Base-by-base conservation (phyloP, 2,797 vertebrate genomes). In the Borostomias antarcticus region DNA sequence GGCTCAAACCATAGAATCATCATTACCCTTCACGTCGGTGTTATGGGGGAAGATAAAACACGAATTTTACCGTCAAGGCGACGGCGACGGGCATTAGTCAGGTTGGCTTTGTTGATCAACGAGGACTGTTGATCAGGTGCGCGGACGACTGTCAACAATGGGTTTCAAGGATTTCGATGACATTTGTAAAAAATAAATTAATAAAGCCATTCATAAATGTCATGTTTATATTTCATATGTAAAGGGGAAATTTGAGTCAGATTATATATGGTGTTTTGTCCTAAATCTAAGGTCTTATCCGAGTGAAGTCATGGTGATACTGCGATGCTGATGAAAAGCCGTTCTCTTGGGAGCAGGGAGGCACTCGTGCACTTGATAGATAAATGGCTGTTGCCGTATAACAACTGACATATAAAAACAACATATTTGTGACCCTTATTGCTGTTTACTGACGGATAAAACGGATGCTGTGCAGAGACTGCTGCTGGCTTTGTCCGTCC, bases 1-100 rank as follows among this genome's bases (percentile, higher is more conserved):
- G 66, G 54, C 59, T 59, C 77, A 69, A 28, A 64, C 29, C 19
- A 25, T 56, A 58, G 57, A 50, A 56, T 59, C 73, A 60, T 72
- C 56, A 47, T 40, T 73, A 74, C 72, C 61, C 23, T 33, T 56
- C 78, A 69, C 52, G 15, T 54, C 72, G 62, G 11, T 67, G 72
- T 73, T 35, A 69, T 73, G 72, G 59, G n/a, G 63, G n/a, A 51
- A 60, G 65, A 69, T 64, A 5, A 63, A 11, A 4, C 66, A 50
- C 25, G 26, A 19, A 4, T 29, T 11, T 43, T 25, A 8, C 15
- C 15, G n/a, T n/a, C 15, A 56, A 56, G 5, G 13, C 37, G 15
- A 17, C 15, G 40, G n/a, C 15, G 4, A 17, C 40, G n/a, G 40
- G 7, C 15, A 45, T 45, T 45, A n/a, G n/a, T n/a, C n/a, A 1